Conservation (phyloP, 1,140 invertebrate species). For the Lutraria rhynchaena region DNA sequence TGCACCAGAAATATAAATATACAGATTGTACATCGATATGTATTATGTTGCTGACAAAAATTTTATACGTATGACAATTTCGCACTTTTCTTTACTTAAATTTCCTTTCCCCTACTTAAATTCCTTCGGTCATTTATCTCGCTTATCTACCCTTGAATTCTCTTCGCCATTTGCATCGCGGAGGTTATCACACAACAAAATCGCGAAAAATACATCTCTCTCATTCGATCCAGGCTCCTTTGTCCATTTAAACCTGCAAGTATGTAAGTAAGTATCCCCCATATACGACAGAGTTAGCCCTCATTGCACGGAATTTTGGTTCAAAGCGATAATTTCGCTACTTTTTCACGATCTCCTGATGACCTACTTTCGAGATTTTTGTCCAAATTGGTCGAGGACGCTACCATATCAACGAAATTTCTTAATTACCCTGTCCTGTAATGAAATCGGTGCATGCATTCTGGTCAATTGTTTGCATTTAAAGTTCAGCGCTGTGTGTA, state of each 20-base stretch:
- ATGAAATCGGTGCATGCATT: background rate
- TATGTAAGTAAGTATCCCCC: no score
- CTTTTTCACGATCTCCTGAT: background rate
- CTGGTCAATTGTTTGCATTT: background rate
- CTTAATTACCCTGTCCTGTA: background rate
- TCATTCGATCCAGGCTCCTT: constrained; percentile 3
- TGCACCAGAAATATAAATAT: no score
- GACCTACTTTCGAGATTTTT: constrained; percentile 53
- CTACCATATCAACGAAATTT: constrained; percentile 24
- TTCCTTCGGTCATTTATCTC: background rate
- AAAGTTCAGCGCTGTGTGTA: no score
- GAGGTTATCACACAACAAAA: constrained; percentile 53
- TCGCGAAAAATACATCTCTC: constrained; percentile 38
- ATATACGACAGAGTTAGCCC: no score
- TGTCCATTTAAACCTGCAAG: background rate
- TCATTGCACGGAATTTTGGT: no score
- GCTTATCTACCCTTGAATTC: constrained; percentile 17
- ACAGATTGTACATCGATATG: no score
- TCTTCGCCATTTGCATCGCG: constrained; percentile 57
- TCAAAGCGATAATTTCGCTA: background rate
- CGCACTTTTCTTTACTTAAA: no score
- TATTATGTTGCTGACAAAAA: no score
- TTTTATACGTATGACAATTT: no score
- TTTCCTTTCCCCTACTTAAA: no score
- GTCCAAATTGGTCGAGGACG: constrained; percentile 45